phyloP scores from a whole-genome alignment of 1,140 invertebrate species.

The Cardiocondyla obscurior region DNA sequence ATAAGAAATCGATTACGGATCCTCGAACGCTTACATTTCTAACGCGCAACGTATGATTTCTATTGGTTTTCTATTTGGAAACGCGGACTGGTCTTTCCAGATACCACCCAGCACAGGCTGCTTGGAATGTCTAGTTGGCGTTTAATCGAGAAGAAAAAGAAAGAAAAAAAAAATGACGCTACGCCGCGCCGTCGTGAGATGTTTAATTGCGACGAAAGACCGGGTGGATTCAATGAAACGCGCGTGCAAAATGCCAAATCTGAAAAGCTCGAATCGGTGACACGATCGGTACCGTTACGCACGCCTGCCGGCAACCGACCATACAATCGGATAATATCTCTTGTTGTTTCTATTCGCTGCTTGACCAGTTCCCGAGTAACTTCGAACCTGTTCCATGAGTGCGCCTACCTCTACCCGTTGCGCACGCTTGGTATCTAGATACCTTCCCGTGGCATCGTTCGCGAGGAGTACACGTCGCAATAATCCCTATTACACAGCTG shows the following conservation, averaged over 20 bases:
- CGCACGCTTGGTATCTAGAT: slow-evolving; percentile 34
- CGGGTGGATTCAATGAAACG: neutral
- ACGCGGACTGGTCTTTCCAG: slow-evolving; percentile 2
- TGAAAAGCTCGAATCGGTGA: slow-evolving; percentile 50
- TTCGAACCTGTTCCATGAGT: slow-evolving; percentile 81
- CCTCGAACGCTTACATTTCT: neutral
- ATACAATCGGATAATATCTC: slow-evolving; percentile 82
- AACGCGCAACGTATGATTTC: neutral
- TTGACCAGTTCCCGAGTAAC: slow-evolving; percentile 78
- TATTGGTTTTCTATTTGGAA: neutral
- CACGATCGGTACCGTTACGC: slow-evolving; percentile 77
- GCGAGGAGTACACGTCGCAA: slow-evolving; percentile 35
- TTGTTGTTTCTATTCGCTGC: slow-evolving; percentile 81
- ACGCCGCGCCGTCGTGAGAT: neutral
- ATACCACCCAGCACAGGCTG: neutral
- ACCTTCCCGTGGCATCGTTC: slow-evolving; percentile 9
- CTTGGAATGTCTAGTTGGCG: neutral
- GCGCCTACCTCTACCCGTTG: slow-evolving; percentile 70
- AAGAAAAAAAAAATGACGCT: neutral
- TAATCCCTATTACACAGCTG: slow-evolving; percentile 29
- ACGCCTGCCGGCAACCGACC: slow-evolving; percentile 79
- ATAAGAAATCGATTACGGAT: neutral
- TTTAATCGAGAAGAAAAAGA: neutral
- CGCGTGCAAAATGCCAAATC: neutral
- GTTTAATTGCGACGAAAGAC: neutral